Base-by-base conservation (phyloP, 2,797 vertebrate genomes). In the Nannoperca australis region DNA sequence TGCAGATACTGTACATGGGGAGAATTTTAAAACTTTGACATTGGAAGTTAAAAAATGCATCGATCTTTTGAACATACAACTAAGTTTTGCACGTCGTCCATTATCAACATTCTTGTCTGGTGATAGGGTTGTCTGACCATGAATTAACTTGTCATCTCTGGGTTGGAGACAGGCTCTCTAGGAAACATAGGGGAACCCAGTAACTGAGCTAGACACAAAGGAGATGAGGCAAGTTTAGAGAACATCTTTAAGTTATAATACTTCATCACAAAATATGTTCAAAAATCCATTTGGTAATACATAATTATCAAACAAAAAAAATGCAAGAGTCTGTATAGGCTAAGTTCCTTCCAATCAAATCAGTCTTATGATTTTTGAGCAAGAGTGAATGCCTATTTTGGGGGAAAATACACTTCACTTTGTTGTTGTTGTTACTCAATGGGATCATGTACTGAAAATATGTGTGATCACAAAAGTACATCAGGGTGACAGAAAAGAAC, bases 361-460 rank as follows among this genome's bases (percentile, higher is more conserved):
- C 11, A 13, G 9, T 5, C 3, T 30, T 17, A 2, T 13, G n/a
- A 24, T 42, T 42, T 70, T 70, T 75, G 17, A 77, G 32, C 24
- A 36, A 24, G 3, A 68, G 12, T 40, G 18, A 38, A 24, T 54
- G 40, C 0, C 7, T 7, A 17, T n/a, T 58, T 32, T 60, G 30
- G 2, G 14, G 13, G 2, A 10, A 20, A 45, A 47, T 8, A 30
- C 27, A 8, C 1, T 30, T 55, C 12, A 24, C 18, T 36, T 54
- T 68, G 22, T 49, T 40, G 15, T 1, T 73, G 20, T 30, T 56
- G 34, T 66, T 58, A 12, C n/a, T 42, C 15, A 32, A 5, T 2
- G 4, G 34, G 24, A 47, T 73, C 71, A 53, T 18, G 5, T 56
- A 22, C 22, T 70, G n/a, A 72, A 58, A 79, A 69, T 54, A 53